Evolutionary conservation across 2,797 vertebrate genomes (phyloP).

Genomic region (Cyclura pinguis): DNA sequence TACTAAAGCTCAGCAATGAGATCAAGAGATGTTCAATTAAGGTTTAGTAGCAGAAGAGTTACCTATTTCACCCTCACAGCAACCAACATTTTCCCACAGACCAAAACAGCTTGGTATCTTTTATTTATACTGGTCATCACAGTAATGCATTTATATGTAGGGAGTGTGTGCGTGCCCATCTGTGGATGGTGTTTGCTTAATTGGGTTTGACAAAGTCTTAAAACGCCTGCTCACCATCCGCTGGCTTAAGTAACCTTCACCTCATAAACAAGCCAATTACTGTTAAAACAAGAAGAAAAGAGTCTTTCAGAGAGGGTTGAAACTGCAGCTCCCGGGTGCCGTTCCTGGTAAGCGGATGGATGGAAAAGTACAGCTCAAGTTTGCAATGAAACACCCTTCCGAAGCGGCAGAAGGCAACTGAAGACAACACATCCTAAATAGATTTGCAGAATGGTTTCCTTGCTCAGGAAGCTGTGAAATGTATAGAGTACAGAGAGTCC

Average conservation of each 20-base stretch:
- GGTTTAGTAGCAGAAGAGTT: background rate
- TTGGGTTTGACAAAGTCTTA: background rate
- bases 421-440: constrained; percentile 7
- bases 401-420: constrained; percentile 25
- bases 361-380: constrained; percentile 44
- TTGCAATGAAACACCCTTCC: constrained; percentile 20
- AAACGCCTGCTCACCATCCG: background rate
- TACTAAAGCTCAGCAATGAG: background rate
- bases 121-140: background rate
- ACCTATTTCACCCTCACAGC: background rate
- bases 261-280: constrained; percentile 40
- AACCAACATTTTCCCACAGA: background rate
- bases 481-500: constrained; percentile 27
- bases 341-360: constrained; percentile 39
- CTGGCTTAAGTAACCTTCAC: constrained; percentile 43
- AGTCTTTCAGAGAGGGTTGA: background rate
- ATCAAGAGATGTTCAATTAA: background rate
- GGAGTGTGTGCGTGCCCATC: too few relatives aligned
- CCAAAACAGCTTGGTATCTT: background rate
- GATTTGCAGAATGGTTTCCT: background rate
- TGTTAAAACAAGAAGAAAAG: constrained; percentile 28
- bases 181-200: background rate
- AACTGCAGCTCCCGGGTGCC: constrained; percentile 31
- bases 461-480: constrained; percentile 43
- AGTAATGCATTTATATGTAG: background rate